Conservation (phyloP, 2,113 vertebrate genomes). For the Oreotragus oreotragus region DNA sequence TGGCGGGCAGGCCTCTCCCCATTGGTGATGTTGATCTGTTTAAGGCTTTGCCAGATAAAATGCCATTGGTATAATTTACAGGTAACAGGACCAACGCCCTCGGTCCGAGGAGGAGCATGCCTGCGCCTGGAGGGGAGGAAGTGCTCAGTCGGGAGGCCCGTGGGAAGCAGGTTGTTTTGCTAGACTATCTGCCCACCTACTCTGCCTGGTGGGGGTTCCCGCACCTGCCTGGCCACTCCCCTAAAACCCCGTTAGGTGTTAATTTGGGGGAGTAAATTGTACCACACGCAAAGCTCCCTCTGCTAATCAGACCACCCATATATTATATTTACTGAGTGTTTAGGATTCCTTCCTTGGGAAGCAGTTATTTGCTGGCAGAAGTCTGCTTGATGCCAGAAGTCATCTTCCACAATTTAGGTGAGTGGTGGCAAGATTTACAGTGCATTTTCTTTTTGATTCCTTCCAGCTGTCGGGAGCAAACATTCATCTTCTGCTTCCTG, state of each 20-base stretch:
- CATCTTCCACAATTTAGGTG: slow-evolving; percentile 70
- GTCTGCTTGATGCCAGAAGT: background rate
- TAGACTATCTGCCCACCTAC: background rate
- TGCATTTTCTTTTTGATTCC: slow-evolving; percentile 64
- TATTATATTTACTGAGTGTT: slow-evolving; percentile 29
- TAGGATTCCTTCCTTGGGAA: slow-evolving; percentile 55
- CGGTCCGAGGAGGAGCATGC: background rate
- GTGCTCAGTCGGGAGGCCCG: rapidly evolving
- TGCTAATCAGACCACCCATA: background rate
- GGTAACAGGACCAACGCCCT: rapidly evolving
- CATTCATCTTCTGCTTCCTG: slow-evolving; percentile 70
- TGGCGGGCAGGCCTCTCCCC: rapidly evolving
- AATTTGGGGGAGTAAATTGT: no score
- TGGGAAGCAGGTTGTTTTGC: background rate
- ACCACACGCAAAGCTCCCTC: background rate
- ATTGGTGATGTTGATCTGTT: background rate
- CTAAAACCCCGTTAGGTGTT: background rate
- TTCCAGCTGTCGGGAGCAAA: slow-evolving; percentile 62
- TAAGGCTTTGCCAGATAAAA: background rate
- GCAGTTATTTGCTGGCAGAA: slow-evolving; percentile 43
- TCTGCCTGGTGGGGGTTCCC: background rate
- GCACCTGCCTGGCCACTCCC: background rate
- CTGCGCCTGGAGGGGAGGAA: no score
- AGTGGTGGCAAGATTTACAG: slow-evolving; percentile 59
- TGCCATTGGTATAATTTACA: no score